A percentile compares a stretch with the other conserved stretches of the same genome.
These are phyloP conservation scores for Anarsia innoxiella DNA, from an alignment of 2,888 invertebrate genomes.

Conservation along the genomic window DNA sequence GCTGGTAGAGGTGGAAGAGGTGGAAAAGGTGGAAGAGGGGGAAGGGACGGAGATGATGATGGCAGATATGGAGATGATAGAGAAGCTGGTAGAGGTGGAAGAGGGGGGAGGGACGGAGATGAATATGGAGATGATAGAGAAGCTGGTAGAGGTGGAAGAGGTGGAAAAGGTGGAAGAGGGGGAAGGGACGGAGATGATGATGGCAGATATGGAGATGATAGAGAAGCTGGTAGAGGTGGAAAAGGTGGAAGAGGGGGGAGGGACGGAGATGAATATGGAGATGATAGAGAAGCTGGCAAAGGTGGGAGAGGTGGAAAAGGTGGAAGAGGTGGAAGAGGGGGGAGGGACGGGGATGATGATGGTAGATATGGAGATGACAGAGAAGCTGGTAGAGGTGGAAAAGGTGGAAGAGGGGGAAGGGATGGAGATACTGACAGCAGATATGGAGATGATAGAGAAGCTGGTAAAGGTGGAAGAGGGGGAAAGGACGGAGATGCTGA, in stretches of 20 bases:
- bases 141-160: conserved; percentile 12
- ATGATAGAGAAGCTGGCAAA: neutral
- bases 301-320: neutral
- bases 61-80: conserved; percentile 2
- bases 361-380: too few species aligned
- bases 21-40: conserved; percentile 1
- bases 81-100: conserved; percentile 7
- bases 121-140: neutral
- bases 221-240: conserved; percentile 13
- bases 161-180: conserved; percentile 11
- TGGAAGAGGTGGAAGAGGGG: neutral
- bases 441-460: conserved; percentile 8
- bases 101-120: conserved; percentile 7
- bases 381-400: neutral
- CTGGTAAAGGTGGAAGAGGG: neutral
- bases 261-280: neutral
- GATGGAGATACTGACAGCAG: conserved; percentile 10
- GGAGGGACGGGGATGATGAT: neutral
- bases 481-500: conserved; percentile 3
- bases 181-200: conserved; percentile 10
- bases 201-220: conserved; percentile 14
- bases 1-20: neutral
- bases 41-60: conserved; percentile 3
- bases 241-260: too few species aligned
- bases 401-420: neutral